A percentile compares a stretch with the other conserved stretches of the same genome.
Conservation (phyloP, 2,797 vertebrate genomes). For the Tragopan temminckii region DNA sequence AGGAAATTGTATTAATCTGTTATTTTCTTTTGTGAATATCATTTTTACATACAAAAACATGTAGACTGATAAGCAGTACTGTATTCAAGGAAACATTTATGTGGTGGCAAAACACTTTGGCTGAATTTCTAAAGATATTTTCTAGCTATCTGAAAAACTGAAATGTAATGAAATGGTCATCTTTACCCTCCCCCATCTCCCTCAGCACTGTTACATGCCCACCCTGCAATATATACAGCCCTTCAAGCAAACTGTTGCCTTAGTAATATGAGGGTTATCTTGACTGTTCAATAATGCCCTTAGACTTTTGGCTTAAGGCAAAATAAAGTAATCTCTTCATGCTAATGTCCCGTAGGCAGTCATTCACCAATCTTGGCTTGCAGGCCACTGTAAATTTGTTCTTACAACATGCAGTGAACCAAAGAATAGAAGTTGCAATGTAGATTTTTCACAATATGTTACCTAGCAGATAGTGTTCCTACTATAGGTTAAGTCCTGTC, state of each 20-base stretch:
- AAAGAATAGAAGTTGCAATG: background rate
- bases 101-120: background rate
- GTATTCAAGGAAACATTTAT: background rate
- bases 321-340: background rate
- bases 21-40: background rate
- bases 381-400: background rate
- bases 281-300: constrained; percentile 9
- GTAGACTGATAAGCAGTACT: background rate
- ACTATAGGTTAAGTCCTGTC: background rate
- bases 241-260: constrained; percentile 46
- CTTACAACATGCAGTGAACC: background rate
- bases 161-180: background rate
- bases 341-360: background rate
- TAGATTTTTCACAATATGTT: fast-evolving
- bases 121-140: background rate
- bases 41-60: background rate
- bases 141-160: background rate
- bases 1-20: background rate
- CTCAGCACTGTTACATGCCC: background rate
- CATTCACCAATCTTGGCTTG: background rate
- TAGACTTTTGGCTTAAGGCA: background rate
- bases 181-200: background rate
- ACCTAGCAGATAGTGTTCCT: background rate
- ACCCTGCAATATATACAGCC: background rate
- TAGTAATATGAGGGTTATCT: constrained; percentile 4